Percentiles rank a stretch among this genome's conserved stretches.
phyloP scores from a whole-genome alignment of 2,888 invertebrate species.

The Callosobruchus maculatus region DNA sequence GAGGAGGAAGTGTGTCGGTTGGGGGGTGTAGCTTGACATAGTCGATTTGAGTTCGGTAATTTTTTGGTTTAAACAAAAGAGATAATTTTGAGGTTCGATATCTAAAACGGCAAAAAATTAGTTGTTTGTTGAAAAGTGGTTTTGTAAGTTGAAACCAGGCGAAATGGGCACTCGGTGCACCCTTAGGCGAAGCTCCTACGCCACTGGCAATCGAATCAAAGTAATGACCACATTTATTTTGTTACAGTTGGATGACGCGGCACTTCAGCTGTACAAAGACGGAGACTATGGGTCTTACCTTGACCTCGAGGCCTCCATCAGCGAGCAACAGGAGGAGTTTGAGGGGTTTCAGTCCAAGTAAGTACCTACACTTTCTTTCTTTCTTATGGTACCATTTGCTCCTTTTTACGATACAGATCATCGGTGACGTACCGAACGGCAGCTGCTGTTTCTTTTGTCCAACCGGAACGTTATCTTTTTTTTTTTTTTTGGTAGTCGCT shows the following conservation, averaged over 20 bases:
- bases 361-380: conserved; percentile 49
- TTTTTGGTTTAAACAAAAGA: too few relatives aligned
- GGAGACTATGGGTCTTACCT: conserved; percentile 96
- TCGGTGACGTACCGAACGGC: neutral
- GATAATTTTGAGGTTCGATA: too few relatives aligned
- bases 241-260: conserved; percentile 94
- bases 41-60: too few relatives aligned
- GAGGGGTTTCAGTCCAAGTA: conserved; percentile 94
- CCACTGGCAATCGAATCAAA: conserved; percentile 1
- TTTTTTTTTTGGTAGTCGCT: too few relatives aligned
- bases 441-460: too few relatives aligned
- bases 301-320: conserved; percentile 93
- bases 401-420: neutral
- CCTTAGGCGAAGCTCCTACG: neutral
- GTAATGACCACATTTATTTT: conserved; percentile 27
- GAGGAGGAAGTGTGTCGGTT: too few relatives aligned
- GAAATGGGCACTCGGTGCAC: too few relatives aligned
- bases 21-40: too few relatives aligned
- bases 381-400: neutral
- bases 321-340: conserved; percentile 96
- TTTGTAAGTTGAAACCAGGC: too few relatives aligned
- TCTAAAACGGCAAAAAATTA: too few relatives aligned
- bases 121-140: too few relatives aligned
- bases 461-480: too few relatives aligned
- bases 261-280: conserved; percentile 94